A percentile compares a stretch with the other conserved stretches of the same genome.
phyloP scores from a whole-genome alignment of 2,888 invertebrate genomes.

The Cosmia trapezina region DNA sequence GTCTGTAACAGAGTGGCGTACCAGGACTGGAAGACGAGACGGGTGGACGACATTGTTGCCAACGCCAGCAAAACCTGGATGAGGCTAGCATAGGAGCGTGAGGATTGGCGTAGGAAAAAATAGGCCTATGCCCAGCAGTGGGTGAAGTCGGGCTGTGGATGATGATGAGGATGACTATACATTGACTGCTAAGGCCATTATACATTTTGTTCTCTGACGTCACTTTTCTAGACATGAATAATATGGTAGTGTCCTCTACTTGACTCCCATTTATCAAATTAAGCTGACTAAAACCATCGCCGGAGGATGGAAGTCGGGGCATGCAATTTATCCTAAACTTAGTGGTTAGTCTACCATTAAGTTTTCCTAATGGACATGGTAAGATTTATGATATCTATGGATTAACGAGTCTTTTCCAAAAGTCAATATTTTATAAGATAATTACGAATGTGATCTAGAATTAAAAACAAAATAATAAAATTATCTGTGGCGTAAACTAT shows the following conservation, averaged over 20 bases:
- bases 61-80: no score
- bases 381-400: constrained; percentile 1
- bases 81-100: no score
- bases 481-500: neutral
- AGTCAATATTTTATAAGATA: neutral
- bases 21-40: no score
- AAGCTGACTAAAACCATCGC: constrained; percentile 8
- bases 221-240: neutral
- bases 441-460: neutral
- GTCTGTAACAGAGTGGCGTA: no score
- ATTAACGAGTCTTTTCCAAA: neutral
- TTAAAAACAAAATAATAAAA: neutral
- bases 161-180: neutral
- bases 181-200: neutral
- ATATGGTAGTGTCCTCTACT: neutral
- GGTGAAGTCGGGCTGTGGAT: no score
- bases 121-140: no score
- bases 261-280: constrained; percentile 24
- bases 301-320: constrained; percentile 10
- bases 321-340: constrained; percentile 34
- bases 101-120: no score
- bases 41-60: no score
- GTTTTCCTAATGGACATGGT: constrained; percentile 11
- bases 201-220: neutral
- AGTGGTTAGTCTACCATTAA: constrained; percentile 14